A percentile compares a stretch with the other conserved stretches of the same genome.
phyloP scores from a whole-genome alignment of 1,140 invertebrate species.

The Zaprionus taronus region DNA sequence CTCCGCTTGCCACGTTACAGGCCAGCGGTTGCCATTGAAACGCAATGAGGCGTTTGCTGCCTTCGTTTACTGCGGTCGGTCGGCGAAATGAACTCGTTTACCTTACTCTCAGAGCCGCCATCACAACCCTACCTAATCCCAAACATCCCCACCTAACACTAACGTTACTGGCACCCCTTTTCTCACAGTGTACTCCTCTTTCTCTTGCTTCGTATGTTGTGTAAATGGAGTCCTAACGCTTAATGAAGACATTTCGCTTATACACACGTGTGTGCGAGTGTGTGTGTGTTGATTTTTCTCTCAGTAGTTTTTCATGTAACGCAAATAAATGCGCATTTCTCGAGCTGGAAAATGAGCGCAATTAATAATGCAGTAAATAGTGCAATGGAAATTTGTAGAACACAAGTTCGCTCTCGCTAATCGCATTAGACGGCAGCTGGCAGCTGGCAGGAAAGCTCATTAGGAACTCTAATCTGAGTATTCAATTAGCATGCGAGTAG shows the following conservation, averaged over 20 bases:
- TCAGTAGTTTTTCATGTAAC: conserved; percentile 36
- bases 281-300: conserved; percentile 10
- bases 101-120: background rate
- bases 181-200: background rate
- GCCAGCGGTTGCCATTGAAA: conserved; percentile 50
- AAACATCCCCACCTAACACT: background rate
- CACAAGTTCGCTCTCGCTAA: background rate
- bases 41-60: conserved; percentile 48
- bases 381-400: conserved; percentile 34
- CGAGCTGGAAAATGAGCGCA: conserved; percentile 40
- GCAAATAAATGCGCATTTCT: conserved; percentile 44
- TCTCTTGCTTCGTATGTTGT: conserved; percentile 20
- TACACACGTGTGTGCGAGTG: background rate
- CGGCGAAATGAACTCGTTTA: conserved; percentile 19
- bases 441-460: background rate
- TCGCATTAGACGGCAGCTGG: background rate
- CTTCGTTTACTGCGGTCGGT: conserved; percentile 45
- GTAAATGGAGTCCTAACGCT: conserved; percentile 44
- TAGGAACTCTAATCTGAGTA: background rate
- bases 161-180: background rate
- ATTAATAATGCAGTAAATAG: conserved; percentile 44
- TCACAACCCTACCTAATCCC: background rate
- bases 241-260: conserved; percentile 49
- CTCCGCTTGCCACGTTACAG: conserved; percentile 16
- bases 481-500: background rate